A percentile compares a stretch with the other conserved stretches of the same genome.
Evolutionary conservation across 2,888 invertebrate genomes (phyloP).

Genomic region (Tanypteryx hageni): DNA sequence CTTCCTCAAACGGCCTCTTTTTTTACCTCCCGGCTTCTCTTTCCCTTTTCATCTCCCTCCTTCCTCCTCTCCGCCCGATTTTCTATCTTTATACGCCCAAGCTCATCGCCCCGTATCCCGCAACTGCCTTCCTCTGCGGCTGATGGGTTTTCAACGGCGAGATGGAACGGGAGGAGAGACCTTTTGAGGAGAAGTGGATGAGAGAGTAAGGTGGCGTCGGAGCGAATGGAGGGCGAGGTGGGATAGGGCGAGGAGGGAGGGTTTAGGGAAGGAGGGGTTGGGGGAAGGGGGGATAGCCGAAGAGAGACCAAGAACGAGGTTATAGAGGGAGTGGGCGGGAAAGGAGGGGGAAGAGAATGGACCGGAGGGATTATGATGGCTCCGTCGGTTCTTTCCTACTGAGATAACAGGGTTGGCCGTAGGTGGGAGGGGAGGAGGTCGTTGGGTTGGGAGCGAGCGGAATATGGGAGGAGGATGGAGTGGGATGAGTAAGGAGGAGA

Average conservation of each 20-base stretch:
- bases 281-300: too few relatives aligned
- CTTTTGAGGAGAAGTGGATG: background rate
- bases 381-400: slow-evolving; percentile 2
- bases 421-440: background rate
- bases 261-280: background rate
- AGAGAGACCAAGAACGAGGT: background rate
- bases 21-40: background rate
- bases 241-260: background rate
- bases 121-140: slow-evolving; percentile 26
- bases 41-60: background rate
- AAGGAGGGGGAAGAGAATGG: background rate
- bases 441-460: too few relatives aligned
- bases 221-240: background rate
- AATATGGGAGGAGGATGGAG: background rate
- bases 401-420: slow-evolving; percentile 27
- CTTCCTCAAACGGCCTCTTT: background rate
- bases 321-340: background rate
- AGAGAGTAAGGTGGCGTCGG: background rate
- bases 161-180: background rate
- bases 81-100: background rate
- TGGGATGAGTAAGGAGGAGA: background rate
- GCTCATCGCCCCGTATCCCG: slow-evolving; percentile 12
- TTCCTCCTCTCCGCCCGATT: background rate
- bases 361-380: slow-evolving; percentile 33
- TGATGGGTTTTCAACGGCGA: slow-evolving; percentile 51